These are phyloP conservation scores for Apeira syringaria DNA, from an alignment of 2,888 invertebrate species.

Conservation along the genomic window DNA sequence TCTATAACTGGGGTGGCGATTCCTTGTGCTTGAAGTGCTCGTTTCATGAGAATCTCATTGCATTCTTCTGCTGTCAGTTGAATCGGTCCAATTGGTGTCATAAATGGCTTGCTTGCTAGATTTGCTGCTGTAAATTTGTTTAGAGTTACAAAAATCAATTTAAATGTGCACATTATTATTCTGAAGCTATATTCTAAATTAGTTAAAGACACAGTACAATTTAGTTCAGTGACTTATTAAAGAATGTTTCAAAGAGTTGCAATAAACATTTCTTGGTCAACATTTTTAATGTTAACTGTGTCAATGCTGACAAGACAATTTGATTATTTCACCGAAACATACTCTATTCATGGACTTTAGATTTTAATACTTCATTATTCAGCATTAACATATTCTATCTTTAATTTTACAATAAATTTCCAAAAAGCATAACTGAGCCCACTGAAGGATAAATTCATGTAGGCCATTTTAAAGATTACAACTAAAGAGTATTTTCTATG, in stretches of 20 bases:
- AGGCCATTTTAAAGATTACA: too few relatives aligned
- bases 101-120: constrained; percentile 84
- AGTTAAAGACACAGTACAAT: too few relatives aligned
- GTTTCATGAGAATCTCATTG: constrained; percentile 90
- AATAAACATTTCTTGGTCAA: background rate
- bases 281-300: constrained; percentile 1
- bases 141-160: constrained; percentile 8
- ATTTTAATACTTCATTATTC: too few relatives aligned
- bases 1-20: constrained; percentile 78
- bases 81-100: constrained; percentile 88
- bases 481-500: too few relatives aligned
- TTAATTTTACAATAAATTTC: too few relatives aligned
- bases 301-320: constrained; percentile 1
- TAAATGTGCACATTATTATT: background rate
- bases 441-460: too few relatives aligned
- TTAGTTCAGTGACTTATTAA: too few relatives aligned
- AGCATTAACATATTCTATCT: too few relatives aligned
- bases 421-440: too few relatives aligned
- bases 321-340: too few relatives aligned
- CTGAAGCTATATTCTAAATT: too few relatives aligned
- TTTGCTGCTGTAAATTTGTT: constrained; percentile 60
- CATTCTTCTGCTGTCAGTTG: constrained; percentile 90
- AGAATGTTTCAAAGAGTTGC: background rate
- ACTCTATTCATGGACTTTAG: too few relatives aligned
- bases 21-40: constrained; percentile 87